Base-by-base conservation (phyloP, 30 jellyfish, hydroid and myxozoan genomes). In the Aurelia sp. region DNA sequence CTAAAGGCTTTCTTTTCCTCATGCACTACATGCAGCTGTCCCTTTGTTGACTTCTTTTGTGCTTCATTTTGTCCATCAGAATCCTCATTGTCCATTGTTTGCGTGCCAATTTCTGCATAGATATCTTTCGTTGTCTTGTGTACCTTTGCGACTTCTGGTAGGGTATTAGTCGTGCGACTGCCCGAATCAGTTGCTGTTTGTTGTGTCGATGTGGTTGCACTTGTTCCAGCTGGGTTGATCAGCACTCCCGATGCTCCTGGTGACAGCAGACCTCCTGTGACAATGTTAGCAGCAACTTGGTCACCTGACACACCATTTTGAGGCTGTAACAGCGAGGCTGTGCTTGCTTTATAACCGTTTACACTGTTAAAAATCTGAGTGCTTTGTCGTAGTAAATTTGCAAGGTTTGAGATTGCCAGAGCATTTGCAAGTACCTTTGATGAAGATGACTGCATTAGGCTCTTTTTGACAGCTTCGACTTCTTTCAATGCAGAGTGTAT, bases 31-130 rank as follows among this genome's bases (percentile, higher is more conserved):
- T 44, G 13, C 9, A 44, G 8, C 55, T 44, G 55, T 44, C 55
- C 55, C 3, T 44, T 44, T 8, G 13, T 44, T 44, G 55, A 44
- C 15, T 44, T 44, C 55, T 59, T 21, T 59, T 59, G 30, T 59
- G 33, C 69, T 3, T 30, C 69, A 59, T 12, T 59, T 21, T 59
- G 69, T 30, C 33, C 69, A 59, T 59, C 33, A 13, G 55, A 44
- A 44, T 76, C 77, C 5, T 58, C 87, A 7, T 78, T 24, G 44
- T 58, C 73, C 12, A 22, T 50, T 4, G 88, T 87, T 5, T 86
- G 85, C 2, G 93, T 47, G 27, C 93, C 93, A 41, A 84, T 84
- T 52, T 84, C 93, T 10, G 93, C 93, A 44, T 84, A 84, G 2
- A 84, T 62, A 61, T 84, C 93, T 13, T 84, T 84, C 13, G 87